A percentile compares a stretch with the other conserved stretches of the same genome.
These are phyloP conservation scores for Cichladusa arquata DNA, from an alignment of 2,113 vertebrate species.

Conservation along the genomic window DNA sequence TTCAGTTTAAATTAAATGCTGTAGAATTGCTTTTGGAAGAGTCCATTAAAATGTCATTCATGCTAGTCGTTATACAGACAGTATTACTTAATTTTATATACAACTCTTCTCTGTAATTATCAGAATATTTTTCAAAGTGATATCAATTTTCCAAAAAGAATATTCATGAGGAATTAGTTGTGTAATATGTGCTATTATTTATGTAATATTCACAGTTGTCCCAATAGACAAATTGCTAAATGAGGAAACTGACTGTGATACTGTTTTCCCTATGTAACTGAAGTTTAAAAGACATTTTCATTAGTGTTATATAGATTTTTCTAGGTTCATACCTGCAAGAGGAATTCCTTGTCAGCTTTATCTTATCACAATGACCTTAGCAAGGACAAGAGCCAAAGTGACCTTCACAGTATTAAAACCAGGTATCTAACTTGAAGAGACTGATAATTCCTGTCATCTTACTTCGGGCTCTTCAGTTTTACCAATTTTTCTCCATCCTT, in stretches of 20 bases:
- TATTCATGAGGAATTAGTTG: background rate
- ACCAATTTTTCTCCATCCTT: conserved; percentile 24
- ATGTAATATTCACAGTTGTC: background rate
- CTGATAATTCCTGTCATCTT: background rate
- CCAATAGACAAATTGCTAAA: background rate
- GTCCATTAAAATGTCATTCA: background rate
- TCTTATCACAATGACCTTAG: background rate
- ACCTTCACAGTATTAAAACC: conserved; percentile 40
- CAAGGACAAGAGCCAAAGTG: conserved; percentile 55
- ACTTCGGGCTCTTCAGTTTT: conserved; percentile 24
- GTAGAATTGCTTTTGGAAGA: conserved; percentile 11
- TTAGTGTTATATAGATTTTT: background rate
- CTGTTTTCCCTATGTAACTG: conserved; percentile 32
- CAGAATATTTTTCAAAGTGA: background rate
- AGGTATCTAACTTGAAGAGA: conserved; percentile 37
- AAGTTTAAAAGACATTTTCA: background rate
- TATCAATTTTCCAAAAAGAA: background rate
- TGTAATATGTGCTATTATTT: conserved; percentile 17
- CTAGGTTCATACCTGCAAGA: background rate
- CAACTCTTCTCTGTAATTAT: background rate
- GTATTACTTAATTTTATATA: conserved; percentile 1
- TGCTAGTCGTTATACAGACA: background rate
- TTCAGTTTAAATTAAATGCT: background rate
- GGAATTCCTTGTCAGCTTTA: background rate
- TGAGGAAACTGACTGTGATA: conserved; percentile 15